These are phyloP conservation scores for Hypolimnas misippus DNA, from an alignment of 2,888 invertebrate species.

Conservation along the genomic window DNA sequence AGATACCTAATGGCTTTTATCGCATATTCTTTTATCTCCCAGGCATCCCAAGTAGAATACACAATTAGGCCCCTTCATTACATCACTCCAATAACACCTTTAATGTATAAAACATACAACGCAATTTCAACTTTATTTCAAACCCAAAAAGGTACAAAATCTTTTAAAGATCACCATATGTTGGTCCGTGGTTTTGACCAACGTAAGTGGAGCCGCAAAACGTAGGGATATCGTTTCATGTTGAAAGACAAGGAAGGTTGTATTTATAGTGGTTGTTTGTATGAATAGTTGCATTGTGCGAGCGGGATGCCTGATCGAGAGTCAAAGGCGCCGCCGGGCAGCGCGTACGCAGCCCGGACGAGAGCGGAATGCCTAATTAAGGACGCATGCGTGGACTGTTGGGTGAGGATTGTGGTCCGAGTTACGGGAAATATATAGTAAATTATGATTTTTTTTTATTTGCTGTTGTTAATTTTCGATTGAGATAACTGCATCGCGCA, in stretches of 20 bases:
- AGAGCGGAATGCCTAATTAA: constrained; percentile 82
- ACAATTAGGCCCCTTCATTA: constrained; percentile 82
- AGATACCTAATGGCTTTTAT: constrained; percentile 55
- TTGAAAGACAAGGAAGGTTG: constrained; percentile 63
- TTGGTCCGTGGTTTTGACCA: constrained; percentile 55
- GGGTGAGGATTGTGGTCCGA: constrained; percentile 50
- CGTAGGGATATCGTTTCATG: constrained; percentile 66
- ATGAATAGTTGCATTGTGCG: constrained; percentile 80
- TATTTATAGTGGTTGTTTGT: constrained; percentile 49
- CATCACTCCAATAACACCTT: constrained; percentile 82
- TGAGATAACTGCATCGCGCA: not conserved
- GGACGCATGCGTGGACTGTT: constrained; percentile 79
- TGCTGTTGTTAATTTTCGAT: not conserved
- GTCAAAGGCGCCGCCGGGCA: constrained; percentile 77
- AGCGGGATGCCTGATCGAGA: constrained; percentile 65
- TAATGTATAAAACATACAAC: constrained; percentile 50
- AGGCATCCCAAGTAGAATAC: constrained; percentile 74
- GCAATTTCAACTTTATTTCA: constrained; percentile 45
- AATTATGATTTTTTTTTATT: not conserved
- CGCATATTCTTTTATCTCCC: constrained; percentile 68
- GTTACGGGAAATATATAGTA: constrained; percentile 20
- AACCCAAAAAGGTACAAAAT: constrained; percentile 39
- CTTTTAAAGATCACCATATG: constrained; percentile 43
- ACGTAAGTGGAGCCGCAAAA: constrained; percentile 50
- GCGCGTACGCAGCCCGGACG: constrained; percentile 79